These are phyloP conservation scores for Mus spretus DNA, from an alignment of 2,797 vertebrate genomes.

Conservation along the genomic window DNA sequence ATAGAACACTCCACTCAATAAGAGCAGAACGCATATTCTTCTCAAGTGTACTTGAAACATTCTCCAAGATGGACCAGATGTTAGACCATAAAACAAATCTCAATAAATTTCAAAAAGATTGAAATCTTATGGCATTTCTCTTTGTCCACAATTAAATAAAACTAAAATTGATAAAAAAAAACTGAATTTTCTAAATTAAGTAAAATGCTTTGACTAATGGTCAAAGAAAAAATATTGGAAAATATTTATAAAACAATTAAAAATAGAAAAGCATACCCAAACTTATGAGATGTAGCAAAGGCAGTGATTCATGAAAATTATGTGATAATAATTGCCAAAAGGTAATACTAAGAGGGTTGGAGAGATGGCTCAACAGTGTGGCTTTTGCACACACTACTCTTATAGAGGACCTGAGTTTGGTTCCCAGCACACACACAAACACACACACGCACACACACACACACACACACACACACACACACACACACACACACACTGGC, in stretches of 20 bases:
- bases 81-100: slow-evolving; percentile 47
- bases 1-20: slow-evolving; percentile 45
- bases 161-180: slow-evolving; percentile 20
- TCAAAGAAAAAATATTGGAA: slow-evolving; percentile 33
- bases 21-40: slow-evolving; percentile 26
- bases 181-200: neutral
- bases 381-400: neutral
- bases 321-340: neutral
- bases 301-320: neutral
- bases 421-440: neutral
- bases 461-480: neutral
- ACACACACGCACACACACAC: neutral
- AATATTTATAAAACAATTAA: neutral
- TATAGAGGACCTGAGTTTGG: neutral
- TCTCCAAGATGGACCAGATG: slow-evolving; percentile 47
- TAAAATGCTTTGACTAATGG: neutral
- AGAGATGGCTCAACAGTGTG: neutral
- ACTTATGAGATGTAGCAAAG: neutral
- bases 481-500: neutral
- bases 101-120: slow-evolving; percentile 51
- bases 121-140: slow-evolving; percentile 20
- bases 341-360: neutral
- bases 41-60: slow-evolving; percentile 36
- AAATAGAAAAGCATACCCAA: neutral
- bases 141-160: slow-evolving; percentile 12